Conservation (phyloP, 2,888 invertebrate genomes). For the Ormyrus thymus region DNA sequence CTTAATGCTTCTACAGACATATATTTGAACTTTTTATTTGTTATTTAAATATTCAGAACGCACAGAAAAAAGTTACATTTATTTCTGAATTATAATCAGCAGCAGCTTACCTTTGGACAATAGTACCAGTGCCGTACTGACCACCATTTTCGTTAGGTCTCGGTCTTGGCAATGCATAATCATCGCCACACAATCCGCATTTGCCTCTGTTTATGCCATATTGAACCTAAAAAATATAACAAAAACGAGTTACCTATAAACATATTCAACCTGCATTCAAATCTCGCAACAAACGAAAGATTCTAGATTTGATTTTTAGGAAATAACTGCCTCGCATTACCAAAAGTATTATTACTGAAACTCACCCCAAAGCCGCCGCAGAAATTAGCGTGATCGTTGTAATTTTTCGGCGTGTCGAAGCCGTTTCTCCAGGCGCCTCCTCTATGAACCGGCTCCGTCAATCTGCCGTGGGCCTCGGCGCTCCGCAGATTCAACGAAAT, state of each 20-base stretch:
- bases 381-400: constrained; percentile 76
- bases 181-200: constrained; percentile 78
- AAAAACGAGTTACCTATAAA: no score
- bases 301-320: no score
- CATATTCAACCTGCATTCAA: no score
- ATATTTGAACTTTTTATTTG: no score
- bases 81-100: no score
- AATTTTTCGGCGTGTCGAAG: constrained; percentile 75
- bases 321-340: no score
- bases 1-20: no score
- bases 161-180: constrained; percentile 73
- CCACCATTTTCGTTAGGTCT: constrained; percentile 77
- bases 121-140: constrained; percentile 75
- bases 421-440: constrained; percentile 78
- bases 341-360: constrained; percentile 13
- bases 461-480: constrained; percentile 76
- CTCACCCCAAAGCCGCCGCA: constrained; percentile 77
- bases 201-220: constrained; percentile 74
- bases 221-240: constrained; percentile 69
- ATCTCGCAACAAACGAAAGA: no score
- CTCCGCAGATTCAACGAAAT: constrained; percentile 19
- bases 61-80: no score
- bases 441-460: constrained; percentile 77
- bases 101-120: constrained; percentile 72
- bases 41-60: no score